Evolutionary conservation across 2,888 invertebrate genomes (phyloP).

Genomic region (Strigamia maritima): DNA sequence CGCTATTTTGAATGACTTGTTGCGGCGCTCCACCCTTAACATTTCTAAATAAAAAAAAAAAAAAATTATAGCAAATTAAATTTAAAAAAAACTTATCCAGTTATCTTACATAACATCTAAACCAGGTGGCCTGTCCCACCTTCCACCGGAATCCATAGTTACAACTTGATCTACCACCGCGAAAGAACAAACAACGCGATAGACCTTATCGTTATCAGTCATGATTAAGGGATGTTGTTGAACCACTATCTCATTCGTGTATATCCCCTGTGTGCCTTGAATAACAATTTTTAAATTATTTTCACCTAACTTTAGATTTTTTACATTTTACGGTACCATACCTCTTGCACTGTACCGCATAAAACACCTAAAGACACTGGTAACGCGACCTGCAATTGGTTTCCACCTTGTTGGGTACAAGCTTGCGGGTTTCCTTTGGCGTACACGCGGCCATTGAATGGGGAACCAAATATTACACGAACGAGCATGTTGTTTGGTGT

Average conservation of each 20-base stretch:
- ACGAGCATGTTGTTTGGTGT: slow-evolving; percentile 67
- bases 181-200: slow-evolving; percentile 55
- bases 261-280: slow-evolving; percentile 52
- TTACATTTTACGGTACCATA: slow-evolving; percentile 44
- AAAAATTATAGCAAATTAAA: too few species aligned
- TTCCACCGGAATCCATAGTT: slow-evolving; percentile 49
- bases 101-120: slow-evolving; percentile 52
- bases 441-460: slow-evolving; percentile 69
- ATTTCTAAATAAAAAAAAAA: slow-evolving; percentile 47
- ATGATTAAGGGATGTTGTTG: slow-evolving; percentile 56
- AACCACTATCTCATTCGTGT: slow-evolving; percentile 55
- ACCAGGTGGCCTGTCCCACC: slow-evolving; percentile 42
- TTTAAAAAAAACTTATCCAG: too few species aligned
- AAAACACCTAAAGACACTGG: slow-evolving; percentile 59
- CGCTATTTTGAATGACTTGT: slow-evolving; percentile 54
- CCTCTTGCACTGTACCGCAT: slow-evolving; percentile 55
- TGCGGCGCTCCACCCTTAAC: slow-evolving; percentile 52
- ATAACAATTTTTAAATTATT: too few species aligned
- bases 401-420: slow-evolving; percentile 52
- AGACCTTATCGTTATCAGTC: slow-evolving; percentile 55
- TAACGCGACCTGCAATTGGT: slow-evolving; percentile 58
- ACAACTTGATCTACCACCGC: slow-evolving; percentile 55
- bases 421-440: slow-evolving; percentile 71
- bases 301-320: background rate
- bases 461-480: slow-evolving; percentile 56